A percentile compares a stretch with the other conserved stretches of the same genome.
phyloP scores from a whole-genome alignment of 2,888 invertebrate genomes.

The Halictus quadricinctus region DNA sequence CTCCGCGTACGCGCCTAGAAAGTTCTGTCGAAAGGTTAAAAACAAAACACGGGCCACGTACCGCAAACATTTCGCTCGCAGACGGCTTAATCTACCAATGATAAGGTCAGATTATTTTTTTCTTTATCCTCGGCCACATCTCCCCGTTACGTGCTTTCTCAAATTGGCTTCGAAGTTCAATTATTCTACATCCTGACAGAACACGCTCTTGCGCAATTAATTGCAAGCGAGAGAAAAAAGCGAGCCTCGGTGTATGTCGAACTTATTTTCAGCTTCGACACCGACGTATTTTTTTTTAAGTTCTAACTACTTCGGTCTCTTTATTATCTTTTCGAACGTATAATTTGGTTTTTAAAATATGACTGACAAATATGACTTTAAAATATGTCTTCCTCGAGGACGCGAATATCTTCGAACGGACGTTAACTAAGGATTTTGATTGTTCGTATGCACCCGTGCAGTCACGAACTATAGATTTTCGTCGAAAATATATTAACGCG shows the following conservation, averaged over 20 bases:
- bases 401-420: neutral
- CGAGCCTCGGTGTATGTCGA: neutral
- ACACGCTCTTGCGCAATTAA: neutral
- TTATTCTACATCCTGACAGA: neutral
- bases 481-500: too few species aligned
- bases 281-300: neutral
- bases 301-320: neutral
- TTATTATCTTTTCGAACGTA: neutral
- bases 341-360: neutral
- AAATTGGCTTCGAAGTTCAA: neutral
- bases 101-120: neutral
- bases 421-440: neutral
- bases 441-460: neutral
- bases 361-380: too few species aligned
- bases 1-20: neutral
- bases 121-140: neutral
- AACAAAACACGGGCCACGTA: neutral
- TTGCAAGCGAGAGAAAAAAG: neutral
- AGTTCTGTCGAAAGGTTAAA: neutral
- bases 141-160: neutral
- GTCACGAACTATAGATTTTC: neutral
- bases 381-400: neutral
- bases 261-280: neutral
- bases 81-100: neutral
- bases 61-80: neutral